Evolutionary conservation across 92 coral and sea anemone species (phyloP).

Genomic region (Blastomussa wellsi): DNA sequence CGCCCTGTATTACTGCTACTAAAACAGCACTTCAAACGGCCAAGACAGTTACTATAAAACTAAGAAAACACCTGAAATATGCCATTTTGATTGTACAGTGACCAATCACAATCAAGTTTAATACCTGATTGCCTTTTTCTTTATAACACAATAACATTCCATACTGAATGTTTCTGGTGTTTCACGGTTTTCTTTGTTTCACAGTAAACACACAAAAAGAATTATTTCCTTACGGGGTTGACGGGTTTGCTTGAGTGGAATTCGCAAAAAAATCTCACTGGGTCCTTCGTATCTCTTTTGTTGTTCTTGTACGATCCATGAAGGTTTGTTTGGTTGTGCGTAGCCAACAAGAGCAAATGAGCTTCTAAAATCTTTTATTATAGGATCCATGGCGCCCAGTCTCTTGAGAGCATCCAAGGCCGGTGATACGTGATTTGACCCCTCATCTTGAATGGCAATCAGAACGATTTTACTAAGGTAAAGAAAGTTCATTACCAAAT

Average conservation of each 20-base stretch:
- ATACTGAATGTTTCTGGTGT: too few species aligned
- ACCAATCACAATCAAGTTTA: too few species aligned
- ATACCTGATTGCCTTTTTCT: too few species aligned
- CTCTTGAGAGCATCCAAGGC: neutral
- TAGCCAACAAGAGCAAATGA: neutral
- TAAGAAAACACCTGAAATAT: too few species aligned
- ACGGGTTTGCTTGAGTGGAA: neutral
- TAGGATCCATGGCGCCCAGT: neutral
- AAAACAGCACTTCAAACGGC: too few species aligned
- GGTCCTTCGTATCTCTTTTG: neutral
- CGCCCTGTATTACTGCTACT: too few species aligned
- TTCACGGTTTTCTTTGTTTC: too few species aligned
- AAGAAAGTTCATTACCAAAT: neutral
- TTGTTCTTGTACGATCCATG: neutral
- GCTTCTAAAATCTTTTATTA: neutral
- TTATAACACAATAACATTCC: too few species aligned
- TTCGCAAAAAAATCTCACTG: neutral
- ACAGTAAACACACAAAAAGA: too few species aligned
- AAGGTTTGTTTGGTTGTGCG: neutral
- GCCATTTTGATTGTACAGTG: too few species aligned
- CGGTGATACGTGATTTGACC: neutral
- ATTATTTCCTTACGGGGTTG: neutral
- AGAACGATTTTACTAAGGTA: neutral
- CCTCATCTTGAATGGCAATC: neutral
- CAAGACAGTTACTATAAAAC: too few species aligned